A percentile compares a stretch with the other conserved stretches of the same genome.
Conservation (phyloP, 2,113 vertebrate species). For the Corynorhinus townsendii region DNA sequence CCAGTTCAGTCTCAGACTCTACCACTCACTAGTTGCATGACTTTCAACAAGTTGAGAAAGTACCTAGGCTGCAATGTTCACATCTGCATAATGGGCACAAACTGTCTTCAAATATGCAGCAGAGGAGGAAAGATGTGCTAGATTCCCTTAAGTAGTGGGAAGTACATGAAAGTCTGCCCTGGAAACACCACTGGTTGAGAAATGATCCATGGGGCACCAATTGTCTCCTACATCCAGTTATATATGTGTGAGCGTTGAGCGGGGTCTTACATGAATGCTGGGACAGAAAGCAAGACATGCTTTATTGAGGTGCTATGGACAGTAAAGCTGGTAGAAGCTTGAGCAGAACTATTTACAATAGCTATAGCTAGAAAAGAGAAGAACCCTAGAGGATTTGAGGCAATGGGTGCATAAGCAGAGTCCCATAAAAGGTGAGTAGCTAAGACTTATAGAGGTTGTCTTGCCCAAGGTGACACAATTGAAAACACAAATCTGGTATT, state of each 20-base stretch:
- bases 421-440: background rate
- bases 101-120: background rate
- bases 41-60: background rate
- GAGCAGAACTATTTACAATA: background rate
- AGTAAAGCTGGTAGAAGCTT: background rate
- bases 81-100: background rate
- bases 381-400: background rate
- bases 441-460: background rate
- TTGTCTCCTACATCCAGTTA: background rate
- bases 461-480: background rate
- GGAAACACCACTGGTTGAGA: background rate
- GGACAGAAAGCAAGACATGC: background rate
- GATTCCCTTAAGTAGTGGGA: background rate
- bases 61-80: background rate
- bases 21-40: background rate
- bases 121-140: background rate
- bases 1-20: background rate
- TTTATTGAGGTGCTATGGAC: background rate
- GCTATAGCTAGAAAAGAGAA: background rate
- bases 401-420: background rate
- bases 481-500: background rate
- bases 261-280: background rate
- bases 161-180: background rate
- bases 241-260: background rate
- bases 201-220: background rate